Evolutionary conservation across 2,888 invertebrate species (phyloP).

Genomic region (Sclerodermus sp.): DNA sequence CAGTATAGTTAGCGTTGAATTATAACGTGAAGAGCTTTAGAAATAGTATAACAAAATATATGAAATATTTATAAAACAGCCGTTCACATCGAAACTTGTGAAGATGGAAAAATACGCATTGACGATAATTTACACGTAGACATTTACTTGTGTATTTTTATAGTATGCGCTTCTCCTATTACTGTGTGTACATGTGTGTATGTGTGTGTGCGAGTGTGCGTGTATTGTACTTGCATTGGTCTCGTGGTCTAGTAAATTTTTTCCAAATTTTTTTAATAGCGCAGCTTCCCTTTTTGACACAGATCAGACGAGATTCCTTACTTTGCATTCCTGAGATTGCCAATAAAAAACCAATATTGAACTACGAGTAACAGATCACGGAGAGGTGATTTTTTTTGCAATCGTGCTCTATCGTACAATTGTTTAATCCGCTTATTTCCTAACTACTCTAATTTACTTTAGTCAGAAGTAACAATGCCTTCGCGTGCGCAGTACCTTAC

Average conservation of each 20-base stretch:
- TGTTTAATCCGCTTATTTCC: too few species aligned
- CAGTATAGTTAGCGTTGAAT: conserved; percentile 33
- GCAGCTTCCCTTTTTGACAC: neutral
- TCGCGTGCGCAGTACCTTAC: too few species aligned
- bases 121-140: conserved; percentile 5
- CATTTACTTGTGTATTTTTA: neutral
- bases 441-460: too few species aligned
- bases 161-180: conserved; percentile 3
- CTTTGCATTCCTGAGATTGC: too few species aligned
- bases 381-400: too few species aligned
- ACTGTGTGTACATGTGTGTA: too few species aligned
- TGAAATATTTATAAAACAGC: conserved; percentile 54
- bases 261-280: neutral
- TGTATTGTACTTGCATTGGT: conserved; percentile 1
- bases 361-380: too few species aligned
- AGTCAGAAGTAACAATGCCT: too few species aligned
- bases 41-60: conserved; percentile 58
- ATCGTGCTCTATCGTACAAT: too few species aligned
- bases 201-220: too few species aligned
- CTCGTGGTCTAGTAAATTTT: neutral
- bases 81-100: conserved; percentile 40
- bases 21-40: conserved; percentile 49
- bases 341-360: too few species aligned
- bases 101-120: conserved; percentile 16
- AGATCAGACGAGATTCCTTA: neutral